Percentiles rank a stretch among this genome's conserved stretches.
Evolutionary conservation across 2,888 invertebrate genomes (phyloP).

Genomic region (Mythimna loreyi): DNA sequence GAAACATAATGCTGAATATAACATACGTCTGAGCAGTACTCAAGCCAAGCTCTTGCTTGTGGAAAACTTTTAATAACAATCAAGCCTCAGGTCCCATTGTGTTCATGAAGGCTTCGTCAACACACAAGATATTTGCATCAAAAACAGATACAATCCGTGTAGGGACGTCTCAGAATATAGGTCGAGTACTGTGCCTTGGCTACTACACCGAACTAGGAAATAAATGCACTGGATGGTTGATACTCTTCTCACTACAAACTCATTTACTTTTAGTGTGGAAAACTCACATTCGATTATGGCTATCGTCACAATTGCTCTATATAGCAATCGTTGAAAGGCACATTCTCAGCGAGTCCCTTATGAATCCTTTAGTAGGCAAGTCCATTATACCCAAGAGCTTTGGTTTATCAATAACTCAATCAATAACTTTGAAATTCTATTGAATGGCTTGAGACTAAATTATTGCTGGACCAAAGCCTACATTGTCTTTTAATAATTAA

Average conservation of each 20-base stretch:
- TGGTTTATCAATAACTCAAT: slow-evolving; percentile 24
- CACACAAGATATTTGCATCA: slow-evolving; percentile 76
- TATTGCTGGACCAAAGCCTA: not conserved
- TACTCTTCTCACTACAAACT: slow-evolving; percentile 31
- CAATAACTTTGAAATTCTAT: slow-evolving; percentile 3
- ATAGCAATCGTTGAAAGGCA: slow-evolving; percentile 2
- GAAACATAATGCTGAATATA: slow-evolving; percentile 9
- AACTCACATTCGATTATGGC: slow-evolving; percentile 26
- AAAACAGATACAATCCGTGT: slow-evolving; percentile 79
- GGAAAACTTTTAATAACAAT: slow-evolving; percentile 60
- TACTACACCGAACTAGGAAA: slow-evolving; percentile 48
- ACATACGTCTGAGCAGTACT: slow-evolving; percentile 12
- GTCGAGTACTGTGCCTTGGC: slow-evolving; percentile 75
- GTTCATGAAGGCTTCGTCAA: slow-evolving; percentile 67
- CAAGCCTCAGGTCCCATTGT: slow-evolving; percentile 47
- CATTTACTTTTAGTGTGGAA: slow-evolving; percentile 33
- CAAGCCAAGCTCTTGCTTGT: slow-evolving; percentile 18
- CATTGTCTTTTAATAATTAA: not conserved
- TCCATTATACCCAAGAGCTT: not conserved
- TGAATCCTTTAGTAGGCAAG: slow-evolving; percentile 24
- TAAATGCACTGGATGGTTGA: slow-evolving; percentile 39
- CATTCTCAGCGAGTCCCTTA: slow-evolving; percentile 6
- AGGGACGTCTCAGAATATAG: slow-evolving; percentile 76
- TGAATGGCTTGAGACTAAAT: not conserved
- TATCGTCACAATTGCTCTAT: slow-evolving; percentile 10